A percentile compares a stretch with the other conserved stretches of the same genome.
phyloP scores from a whole-genome alignment of 2,888 invertebrate genomes.

The Acleris literana region DNA sequence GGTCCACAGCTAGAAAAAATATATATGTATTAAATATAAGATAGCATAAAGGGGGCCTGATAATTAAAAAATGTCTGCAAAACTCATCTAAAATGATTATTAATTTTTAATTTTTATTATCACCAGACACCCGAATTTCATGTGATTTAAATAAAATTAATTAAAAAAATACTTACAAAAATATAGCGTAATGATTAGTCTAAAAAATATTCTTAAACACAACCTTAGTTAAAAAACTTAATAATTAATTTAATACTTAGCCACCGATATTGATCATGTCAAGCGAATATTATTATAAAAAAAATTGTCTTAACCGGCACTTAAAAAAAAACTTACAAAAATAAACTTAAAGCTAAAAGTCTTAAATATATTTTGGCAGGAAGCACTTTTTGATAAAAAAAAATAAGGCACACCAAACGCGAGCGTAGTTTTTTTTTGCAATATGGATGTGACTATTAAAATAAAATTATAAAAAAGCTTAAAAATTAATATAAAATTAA shows the following conservation, averaged over 20 bases:
- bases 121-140: no score
- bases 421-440: conserved; percentile 2
- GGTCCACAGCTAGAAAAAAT: conserved; percentile 70
- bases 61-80: background rate
- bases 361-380: conserved; percentile 34
- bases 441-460: conserved; percentile 74
- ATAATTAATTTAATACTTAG: no score
- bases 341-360: conserved; percentile 17
- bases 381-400: conserved; percentile 32
- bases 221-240: no score
- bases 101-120: no score
- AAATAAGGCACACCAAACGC: conserved; percentile 35
- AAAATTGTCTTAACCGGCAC: no score
- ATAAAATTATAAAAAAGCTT: conserved; percentile 42
- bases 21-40: conserved; percentile 15
- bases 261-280: no score
- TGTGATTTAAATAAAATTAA: no score
- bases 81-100: no score
- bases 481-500: conserved; percentile 47
- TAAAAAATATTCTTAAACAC: no score
- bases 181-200: no score
- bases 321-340: conserved; percentile 11
- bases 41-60: background rate
- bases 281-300: no score
- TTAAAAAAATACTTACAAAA: no score